A percentile compares a stretch with the other conserved stretches of the same genome.
These are phyloP conservation scores for Drosophila truncata DNA, from an alignment of 1,140 invertebrate genomes.

Conservation along the genomic window DNA sequence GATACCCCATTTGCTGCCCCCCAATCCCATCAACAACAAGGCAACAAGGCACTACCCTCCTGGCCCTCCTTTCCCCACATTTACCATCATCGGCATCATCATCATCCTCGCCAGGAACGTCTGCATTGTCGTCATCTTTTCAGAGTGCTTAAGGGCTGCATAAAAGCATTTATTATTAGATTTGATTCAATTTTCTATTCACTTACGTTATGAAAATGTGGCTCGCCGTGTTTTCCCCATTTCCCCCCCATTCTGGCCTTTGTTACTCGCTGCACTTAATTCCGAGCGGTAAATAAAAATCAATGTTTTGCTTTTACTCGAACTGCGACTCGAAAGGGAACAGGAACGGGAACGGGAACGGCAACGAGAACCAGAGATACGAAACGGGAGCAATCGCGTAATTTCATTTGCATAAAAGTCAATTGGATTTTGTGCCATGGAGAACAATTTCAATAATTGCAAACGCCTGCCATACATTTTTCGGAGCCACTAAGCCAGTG, in stretches of 20 bases:
- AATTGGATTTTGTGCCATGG: slow-evolving; percentile 74
- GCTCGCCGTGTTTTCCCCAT: slow-evolving; percentile 54
- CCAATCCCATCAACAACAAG: slow-evolving; percentile 4
- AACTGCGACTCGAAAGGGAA: slow-evolving; percentile 23
- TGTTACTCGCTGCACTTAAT: slow-evolving; percentile 65
- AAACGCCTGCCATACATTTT: slow-evolving; percentile 62
- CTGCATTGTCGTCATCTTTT: slow-evolving; percentile 76
- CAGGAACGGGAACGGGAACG: slow-evolving; percentile 13
- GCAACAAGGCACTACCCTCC: background rate
- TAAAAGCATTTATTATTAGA: slow-evolving; percentile 84
- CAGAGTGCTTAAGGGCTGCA: slow-evolving; percentile 83
- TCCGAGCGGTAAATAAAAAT: slow-evolving; percentile 79
- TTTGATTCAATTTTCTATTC: slow-evolving; percentile 84
- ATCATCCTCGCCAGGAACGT: slow-evolving; percentile 35
- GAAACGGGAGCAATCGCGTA: slow-evolving; percentile 65
- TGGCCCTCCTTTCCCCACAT: background rate
- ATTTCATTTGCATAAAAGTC: slow-evolving; percentile 84
- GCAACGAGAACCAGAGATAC: slow-evolving; percentile 13
- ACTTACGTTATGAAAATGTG: slow-evolving; percentile 84
- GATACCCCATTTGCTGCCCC: slow-evolving; percentile 19
- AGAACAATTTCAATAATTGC: slow-evolving; percentile 75
- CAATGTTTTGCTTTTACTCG: slow-evolving; percentile 74
- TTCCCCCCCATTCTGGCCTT: slow-evolving; percentile 3
- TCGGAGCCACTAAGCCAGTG: slow-evolving; percentile 33
- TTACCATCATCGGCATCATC: slow-evolving; percentile 11